Evolutionary conservation across 2,888 invertebrate genomes (phyloP), one percentile per base, ranked within the genome.

Genomic region (Tiliacea citrago): DNA sequence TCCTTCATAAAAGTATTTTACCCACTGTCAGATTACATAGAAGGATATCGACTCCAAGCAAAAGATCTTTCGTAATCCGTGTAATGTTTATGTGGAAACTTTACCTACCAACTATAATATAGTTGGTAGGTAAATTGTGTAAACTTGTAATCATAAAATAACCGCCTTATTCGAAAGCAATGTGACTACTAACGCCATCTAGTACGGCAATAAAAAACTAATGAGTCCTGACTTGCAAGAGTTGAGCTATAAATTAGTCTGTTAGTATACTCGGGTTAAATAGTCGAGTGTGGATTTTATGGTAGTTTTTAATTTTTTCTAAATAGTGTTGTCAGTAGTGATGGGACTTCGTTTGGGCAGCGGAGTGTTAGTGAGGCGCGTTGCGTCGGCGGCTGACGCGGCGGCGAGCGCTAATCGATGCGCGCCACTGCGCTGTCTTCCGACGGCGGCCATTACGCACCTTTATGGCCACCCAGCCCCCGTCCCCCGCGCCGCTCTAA

Each of bases 401-500:
- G 95, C 96, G 96, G 95, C 96, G 96, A 95, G 96, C 96, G 93
- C 97, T 97, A 97, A 97, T 97, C 97, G 97, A 97, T 97, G 97
- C 97, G 97, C 97, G 95, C 93, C 95, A 97, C 97, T 97, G 97
- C 97, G 97, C 97, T 97, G 96, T 97, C 97, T 97, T 97, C 97
- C 97, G 96, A 96, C 96, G 94, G 96, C 97, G 97, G 97, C 97
- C 97, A 97, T 97, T 97, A 97, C 97, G 97, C 97, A 97, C 97
- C 97, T 97, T 97, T 97, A 97, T 97, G 97, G 97, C 96, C 95
- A 94, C 94, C 95, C 93, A 90, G 90, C 90, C 91, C 91, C 91
- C 91, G 86, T 88, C 85, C 91, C 90, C 90, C 91, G 90, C 91
- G 89, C 93, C 92, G 92, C 93, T 93, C 93, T 91, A 95, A 95